Conservation (phyloP, 30 jellyfish, hydroid and myxozoan species). For the Clytia hemisphaerica region DNA sequence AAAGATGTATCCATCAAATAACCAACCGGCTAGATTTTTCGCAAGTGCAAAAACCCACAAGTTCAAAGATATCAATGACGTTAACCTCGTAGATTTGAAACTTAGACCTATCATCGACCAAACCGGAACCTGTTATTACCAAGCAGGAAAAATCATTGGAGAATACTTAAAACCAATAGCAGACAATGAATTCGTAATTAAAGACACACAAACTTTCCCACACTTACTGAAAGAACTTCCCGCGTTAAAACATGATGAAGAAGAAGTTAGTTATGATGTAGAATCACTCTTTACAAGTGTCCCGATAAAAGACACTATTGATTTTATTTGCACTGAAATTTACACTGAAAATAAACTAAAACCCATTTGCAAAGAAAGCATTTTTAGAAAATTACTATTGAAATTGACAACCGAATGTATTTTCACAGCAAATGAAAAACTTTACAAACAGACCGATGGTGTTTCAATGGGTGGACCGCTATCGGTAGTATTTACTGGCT, state of each 20-base stretch:
- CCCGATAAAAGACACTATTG: neutral
- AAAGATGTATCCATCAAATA: constrained; percentile 1
- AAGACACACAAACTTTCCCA: constrained; percentile 1
- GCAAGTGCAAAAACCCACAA: constrained; percentile 10
- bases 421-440: too few relatives aligned
- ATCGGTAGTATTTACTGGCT: too few relatives aligned
- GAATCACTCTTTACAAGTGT: constrained; percentile 34
- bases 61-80: neutral
- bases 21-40: too few relatives aligned
- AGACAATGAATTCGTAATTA: constrained; percentile 15
- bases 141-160: constrained; percentile 23
- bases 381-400: too few relatives aligned
- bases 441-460: too few relatives aligned
- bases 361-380: too few relatives aligned
- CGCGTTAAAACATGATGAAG: constrained; percentile 10
- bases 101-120: constrained; percentile 17
- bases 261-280: constrained; percentile 23
- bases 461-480: too few relatives aligned
- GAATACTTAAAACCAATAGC: constrained; percentile 21
- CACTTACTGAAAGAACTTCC: constrained; percentile 14
- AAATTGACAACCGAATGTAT: too few relatives aligned
- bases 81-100: too few relatives aligned
- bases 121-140: constrained; percentile 5
- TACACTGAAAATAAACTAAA: too few relatives aligned
- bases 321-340: too few relatives aligned